Evolutionary conservation across 2,113 vertebrate genomes (phyloP).

Genomic region (Colinus virginianus): DNA sequence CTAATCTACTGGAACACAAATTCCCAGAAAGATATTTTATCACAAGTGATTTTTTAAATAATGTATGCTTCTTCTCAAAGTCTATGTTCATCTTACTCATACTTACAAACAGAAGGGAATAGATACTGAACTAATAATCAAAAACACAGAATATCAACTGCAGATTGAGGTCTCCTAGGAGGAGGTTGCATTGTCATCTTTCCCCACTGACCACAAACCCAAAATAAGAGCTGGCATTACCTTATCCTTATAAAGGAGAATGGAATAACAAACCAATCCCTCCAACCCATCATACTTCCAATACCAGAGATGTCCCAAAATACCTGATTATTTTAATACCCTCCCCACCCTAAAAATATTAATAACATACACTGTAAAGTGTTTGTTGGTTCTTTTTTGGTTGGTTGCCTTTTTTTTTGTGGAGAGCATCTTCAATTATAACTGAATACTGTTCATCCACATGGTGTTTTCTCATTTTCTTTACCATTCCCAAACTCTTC

Average conservation of each 20-base stretch:
- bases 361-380: not conserved
- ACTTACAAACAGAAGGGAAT: not conserved
- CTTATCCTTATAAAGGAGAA: not conserved
- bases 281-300: not conserved
- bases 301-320: not conserved
- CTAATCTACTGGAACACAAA: conserved; percentile 77
- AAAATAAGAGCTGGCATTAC: not conserved
- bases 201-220: not conserved
- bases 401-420: not conserved
- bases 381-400: not conserved
- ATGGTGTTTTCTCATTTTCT: not conserved
- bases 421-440: not conserved
- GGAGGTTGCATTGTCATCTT: not conserved
- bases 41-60: conserved; percentile 59
- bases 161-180: not conserved
- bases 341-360: not conserved
- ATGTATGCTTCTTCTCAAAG: conserved; percentile 61
- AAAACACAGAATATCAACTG: not conserved
- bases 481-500: not conserved
- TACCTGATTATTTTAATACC: not conserved
- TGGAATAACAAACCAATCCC: not conserved
- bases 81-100: conserved; percentile 21
- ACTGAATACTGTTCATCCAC: not conserved
- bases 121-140: conserved; percentile 18
- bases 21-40: conserved; percentile 75